Base-by-base conservation (phyloP, 2,888 invertebrate species). In the Meganola albula region DNA sequence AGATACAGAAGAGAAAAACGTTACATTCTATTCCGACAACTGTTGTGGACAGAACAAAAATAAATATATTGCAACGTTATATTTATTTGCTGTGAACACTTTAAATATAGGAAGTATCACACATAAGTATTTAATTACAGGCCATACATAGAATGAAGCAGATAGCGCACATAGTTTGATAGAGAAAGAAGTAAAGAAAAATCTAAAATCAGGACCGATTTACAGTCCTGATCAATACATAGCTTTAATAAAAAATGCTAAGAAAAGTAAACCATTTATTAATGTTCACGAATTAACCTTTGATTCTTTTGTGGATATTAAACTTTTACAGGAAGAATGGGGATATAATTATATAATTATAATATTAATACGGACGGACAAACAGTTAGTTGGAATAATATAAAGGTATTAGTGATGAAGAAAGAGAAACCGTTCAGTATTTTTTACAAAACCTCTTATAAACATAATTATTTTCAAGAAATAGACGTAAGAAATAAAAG, bases 91-190 rank as follows among this genome's bases (percentile, higher is more conserved):
- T 9, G 16, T 26, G 16, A 4, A 5, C 6, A 4, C 16, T 16
- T 3, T 26, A 14, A 30, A 24, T 18, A 24, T 30, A 10, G 24
- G 12, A 7, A 24, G 18, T 16, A 22, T 32, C 21, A 27, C 33
- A n/a, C 33, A 33, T 12, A 33, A 33, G 9, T 33, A 27, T 10
- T 12, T 33, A 2, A 33, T 33, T 11, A 33, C 33, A 27, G 26
- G 31, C 4, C 31, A 32, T 12, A 33, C 33, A 12, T 27, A 33
- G 18, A 33, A 33, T 24, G 33, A 33, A 18, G 33, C 16, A 2
- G 27, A 33, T 12, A 8, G 24, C 9, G 33, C 27, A 1, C 33
- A 33, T 27, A 27, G 24, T 4, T 24, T 20, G 12, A 33, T 27
- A 12, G 27, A 33, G 18, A 33, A 33, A 24, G 5, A 16, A n/a